These are phyloP conservation scores for Euglossa dilemma DNA, from an alignment of 1,140 invertebrate genomes.

Conservation along the genomic window DNA sequence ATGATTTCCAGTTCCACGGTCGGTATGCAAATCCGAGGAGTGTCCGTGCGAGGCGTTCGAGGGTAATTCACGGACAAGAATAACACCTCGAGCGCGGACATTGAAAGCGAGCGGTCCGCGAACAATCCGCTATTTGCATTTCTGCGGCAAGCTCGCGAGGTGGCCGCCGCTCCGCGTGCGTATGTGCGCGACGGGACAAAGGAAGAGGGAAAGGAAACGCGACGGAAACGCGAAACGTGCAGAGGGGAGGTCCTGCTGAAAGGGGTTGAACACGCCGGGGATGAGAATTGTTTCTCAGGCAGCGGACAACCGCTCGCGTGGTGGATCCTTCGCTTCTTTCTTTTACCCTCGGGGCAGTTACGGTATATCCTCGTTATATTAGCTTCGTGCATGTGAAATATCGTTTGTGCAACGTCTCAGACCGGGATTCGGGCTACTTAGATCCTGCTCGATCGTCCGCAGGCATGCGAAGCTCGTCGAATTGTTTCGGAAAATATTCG, in stretches of 20 bases:
- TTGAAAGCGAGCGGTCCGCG: slow-evolving; percentile 17
- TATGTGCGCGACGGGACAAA: slow-evolving; percentile 11
- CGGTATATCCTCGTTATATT: not conserved
- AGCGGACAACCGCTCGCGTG: not conserved
- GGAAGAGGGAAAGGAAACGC: not conserved
- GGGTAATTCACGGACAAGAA: slow-evolving; percentile 44
- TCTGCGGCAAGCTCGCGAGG: slow-evolving; percentile 20
- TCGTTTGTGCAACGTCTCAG: not conserved
- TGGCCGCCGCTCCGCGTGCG: too few species aligned
- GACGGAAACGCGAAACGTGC: not conserved
- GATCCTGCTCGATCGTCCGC: too few species aligned
- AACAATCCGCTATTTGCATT: slow-evolving; percentile 47
- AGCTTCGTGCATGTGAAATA: not conserved
- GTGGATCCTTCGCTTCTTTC: too few species aligned
- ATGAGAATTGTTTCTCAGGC: slow-evolving; percentile 4
- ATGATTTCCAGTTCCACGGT: slow-evolving; percentile 43
- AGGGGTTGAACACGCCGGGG: slow-evolving; percentile 19
- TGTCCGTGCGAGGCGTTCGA: slow-evolving; percentile 31
- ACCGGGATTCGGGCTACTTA: too few species aligned
- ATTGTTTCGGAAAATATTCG: too few species aligned
- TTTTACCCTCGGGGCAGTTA: not conserved
- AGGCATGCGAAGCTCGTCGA: too few species aligned
- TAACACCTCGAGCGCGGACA: slow-evolving; percentile 36
- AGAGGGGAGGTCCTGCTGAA: not conserved
- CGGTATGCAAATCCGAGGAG: slow-evolving; percentile 42